Conservation (phyloP, 2,888 invertebrate genomes). For the Cerastis leucographa region DNA sequence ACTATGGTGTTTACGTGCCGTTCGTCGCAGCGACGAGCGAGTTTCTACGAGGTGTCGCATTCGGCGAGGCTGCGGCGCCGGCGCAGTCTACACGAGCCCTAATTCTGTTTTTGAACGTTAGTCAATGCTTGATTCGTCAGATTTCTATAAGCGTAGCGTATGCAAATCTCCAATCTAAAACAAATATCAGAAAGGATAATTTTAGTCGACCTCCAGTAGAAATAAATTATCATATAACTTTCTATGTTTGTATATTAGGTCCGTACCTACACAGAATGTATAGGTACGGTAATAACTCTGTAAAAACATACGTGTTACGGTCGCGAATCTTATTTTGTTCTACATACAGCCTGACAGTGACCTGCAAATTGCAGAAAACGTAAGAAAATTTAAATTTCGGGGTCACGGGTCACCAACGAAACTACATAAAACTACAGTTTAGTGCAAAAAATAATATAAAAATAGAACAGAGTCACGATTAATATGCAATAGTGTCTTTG, state of each 20-base stretch:
- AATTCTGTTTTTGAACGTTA: slow-evolving; percentile 13
- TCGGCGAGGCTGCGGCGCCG: neutral
- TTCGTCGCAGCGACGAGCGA: neutral
- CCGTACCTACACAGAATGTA: too few relatives aligned
- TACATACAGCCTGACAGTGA: too few relatives aligned
- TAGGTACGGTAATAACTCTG: neutral
- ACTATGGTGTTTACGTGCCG: too few relatives aligned
- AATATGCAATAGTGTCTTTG: too few relatives aligned
- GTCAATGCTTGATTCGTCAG: neutral
- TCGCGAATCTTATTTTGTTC: too few relatives aligned
- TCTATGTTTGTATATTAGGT: neutral
- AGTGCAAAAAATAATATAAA: too few relatives aligned
- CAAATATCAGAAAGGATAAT: slow-evolving; percentile 13
- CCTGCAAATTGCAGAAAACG: too few relatives aligned
- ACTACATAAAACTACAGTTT: too few relatives aligned
- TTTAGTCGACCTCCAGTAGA: slow-evolving; percentile 20
- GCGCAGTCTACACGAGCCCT: neutral
- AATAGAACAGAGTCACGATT: too few relatives aligned
- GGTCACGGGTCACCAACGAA: too few relatives aligned
- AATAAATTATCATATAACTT: neutral
- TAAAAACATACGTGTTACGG: too few relatives aligned
- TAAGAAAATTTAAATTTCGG: too few relatives aligned
- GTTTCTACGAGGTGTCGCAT: neutral
- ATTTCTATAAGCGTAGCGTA: neutral
- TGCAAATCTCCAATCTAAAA: slow-evolving; percentile 2